These are phyloP conservation scores for Chalcis sispes DNA, from an alignment of 2,888 invertebrate species.

Conservation along the genomic window DNA sequence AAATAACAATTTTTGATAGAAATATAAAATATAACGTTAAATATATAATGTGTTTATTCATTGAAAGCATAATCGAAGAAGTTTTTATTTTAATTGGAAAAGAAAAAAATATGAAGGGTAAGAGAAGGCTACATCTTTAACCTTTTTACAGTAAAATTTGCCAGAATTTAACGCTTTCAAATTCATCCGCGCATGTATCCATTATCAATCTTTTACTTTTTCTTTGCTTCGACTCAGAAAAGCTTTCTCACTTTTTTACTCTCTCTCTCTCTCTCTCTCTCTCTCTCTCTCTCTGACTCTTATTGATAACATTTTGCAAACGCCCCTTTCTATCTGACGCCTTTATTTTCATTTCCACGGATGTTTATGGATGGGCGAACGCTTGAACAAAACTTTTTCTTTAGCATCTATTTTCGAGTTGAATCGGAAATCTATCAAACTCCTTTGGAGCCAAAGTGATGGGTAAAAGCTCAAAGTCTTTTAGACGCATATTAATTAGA, in stretches of 20 bases:
- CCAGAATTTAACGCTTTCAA: slow-evolving; percentile 38
- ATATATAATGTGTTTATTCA: too few species aligned
- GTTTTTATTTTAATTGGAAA: too few species aligned
- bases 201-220: slow-evolving; percentile 33
- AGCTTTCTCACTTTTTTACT: background rate
- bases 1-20: too few species aligned
- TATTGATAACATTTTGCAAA: slow-evolving; percentile 37
- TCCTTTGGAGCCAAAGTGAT: background rate
- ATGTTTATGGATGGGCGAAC: slow-evolving; percentile 1
- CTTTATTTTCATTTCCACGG: slow-evolving; percentile 37
- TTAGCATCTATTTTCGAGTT: slow-evolving; percentile 30
- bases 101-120: too few species aligned
- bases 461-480: slow-evolving; percentile 36
- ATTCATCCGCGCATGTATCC: slow-evolving; percentile 17
- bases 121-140: too few species aligned
- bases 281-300: slow-evolving; percentile 11
- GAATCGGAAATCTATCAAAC: slow-evolving; percentile 43
- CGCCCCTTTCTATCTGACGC: background rate
- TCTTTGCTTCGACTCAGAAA: slow-evolving; percentile 11
- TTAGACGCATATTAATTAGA: too few species aligned
- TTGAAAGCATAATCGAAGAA: too few species aligned
- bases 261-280: background rate
- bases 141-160: too few species aligned
- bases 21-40: too few species aligned
- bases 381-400: slow-evolving; percentile 46